Evolutionary conservation across 1,140 invertebrate genomes (phyloP), one percentile per base, ranked within the genome.

Genomic region (Arion vulgaris): DNA sequence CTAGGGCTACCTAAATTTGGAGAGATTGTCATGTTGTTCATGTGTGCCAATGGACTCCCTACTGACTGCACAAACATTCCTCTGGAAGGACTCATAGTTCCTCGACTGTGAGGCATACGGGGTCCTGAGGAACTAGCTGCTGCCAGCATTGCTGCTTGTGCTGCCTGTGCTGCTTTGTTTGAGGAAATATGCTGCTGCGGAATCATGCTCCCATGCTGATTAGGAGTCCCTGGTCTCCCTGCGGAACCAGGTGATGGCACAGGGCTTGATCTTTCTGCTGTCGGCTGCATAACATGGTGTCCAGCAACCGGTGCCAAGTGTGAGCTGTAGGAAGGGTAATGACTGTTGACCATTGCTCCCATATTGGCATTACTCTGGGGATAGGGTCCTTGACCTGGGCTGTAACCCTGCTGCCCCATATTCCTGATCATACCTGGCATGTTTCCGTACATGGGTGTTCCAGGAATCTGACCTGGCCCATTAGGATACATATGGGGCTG

Each of bases 111-210:
- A 19, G 76, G 75, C 82, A 82, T 83, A 34, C 81, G 82, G 69
- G 79, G 83, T 15, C 82, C 85, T 13, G 88, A 85, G 26, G 88
- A 86, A 83, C 88, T 89, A 32, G 90, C 91, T n/a, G 92, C 91
- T 34, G 91, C 90, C 76, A 91, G 88, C 83, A 93, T 87, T 1
- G 91, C 91, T 57, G 91, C 92, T 51, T 92, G 92, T 11, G 92
- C 92, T 23, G 92, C 92, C 83, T 92, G 91, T n/a, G 92, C 91
- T 76, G 90, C 91, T 87, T 90, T 92, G 62, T 85, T 84, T 39
- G 76, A 84, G 66, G 17, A 85, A 83, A 62, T 57, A 38, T 57
- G 73, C 13, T 69, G 79, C 28, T 78, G 81, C 5, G 68, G 78
- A 45, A 75, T 76, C 84, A 80, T 75, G 0, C 39, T 68, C 23